Conservation (phyloP, 2,888 invertebrate species). For the Papilio protenor region DNA sequence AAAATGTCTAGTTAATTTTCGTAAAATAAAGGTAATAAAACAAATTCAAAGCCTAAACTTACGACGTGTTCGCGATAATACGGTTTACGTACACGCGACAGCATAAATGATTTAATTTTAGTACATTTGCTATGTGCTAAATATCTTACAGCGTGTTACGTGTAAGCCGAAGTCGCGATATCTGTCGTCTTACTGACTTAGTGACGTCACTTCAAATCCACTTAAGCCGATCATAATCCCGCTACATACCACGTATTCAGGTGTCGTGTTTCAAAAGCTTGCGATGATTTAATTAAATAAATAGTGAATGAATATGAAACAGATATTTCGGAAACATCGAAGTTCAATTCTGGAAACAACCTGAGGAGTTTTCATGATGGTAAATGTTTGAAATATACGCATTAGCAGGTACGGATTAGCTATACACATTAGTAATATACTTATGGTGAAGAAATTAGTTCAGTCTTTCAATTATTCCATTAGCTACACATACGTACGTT, state of each 20-base stretch:
- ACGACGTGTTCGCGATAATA: slow-evolving; percentile 18
- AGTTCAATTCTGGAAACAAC: not conserved
- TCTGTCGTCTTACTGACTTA: slow-evolving; percentile 35
- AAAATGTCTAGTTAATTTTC: not conserved
- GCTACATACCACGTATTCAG: slow-evolving; percentile 11
- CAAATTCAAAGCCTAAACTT: slow-evolving; percentile 3
- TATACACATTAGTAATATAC: too few relatives aligned
- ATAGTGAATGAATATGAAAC: not conserved
- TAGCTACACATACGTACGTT: not conserved
- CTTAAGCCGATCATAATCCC: slow-evolving; percentile 56
- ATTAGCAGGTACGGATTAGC: too few relatives aligned
- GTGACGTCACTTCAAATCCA: slow-evolving; percentile 51
- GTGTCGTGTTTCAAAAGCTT: slow-evolving; percentile 16
- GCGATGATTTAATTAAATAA: slow-evolving; percentile 4
- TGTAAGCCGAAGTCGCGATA: slow-evolving; percentile 36
- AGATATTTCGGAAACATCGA: not conserved
- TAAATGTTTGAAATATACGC: too few relatives aligned
- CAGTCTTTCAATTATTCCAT: not conserved
- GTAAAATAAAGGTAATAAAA: slow-evolving; percentile 17
- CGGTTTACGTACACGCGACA: slow-evolving; percentile 24
- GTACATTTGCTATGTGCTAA: slow-evolving; percentile 31
- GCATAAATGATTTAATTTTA: slow-evolving; percentile 33
- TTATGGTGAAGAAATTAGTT: too few relatives aligned
- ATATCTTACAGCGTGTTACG: slow-evolving; percentile 26
- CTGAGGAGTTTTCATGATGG: too few relatives aligned